Evolutionary conservation across 2,888 invertebrate genomes (phyloP).

Genomic region (Apeira syringaria): DNA sequence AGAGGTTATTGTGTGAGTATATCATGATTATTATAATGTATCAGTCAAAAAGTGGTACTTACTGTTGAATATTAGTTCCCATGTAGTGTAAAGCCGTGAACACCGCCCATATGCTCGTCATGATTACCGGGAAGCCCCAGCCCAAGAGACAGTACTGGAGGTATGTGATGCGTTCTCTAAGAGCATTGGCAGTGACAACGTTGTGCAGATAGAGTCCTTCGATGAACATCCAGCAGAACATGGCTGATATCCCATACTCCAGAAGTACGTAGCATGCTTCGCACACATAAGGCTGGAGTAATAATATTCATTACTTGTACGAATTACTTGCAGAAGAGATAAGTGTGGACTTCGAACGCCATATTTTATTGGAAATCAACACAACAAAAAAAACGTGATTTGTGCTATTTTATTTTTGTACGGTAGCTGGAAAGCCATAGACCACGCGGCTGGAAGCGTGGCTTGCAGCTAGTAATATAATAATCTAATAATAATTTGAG

Average conservation of each 20-base stretch:
- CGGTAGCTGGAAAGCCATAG: too few relatives aligned
- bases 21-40: too few relatives aligned
- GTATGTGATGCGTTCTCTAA: slow-evolving; percentile 84
- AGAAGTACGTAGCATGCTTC: slow-evolving; percentile 90
- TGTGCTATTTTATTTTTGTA: too few relatives aligned
- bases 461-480: too few relatives aligned
- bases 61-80: slow-evolving; percentile 4
- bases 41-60: slow-evolving; percentile 3
- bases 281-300: slow-evolving; percentile 92
- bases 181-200: slow-evolving; percentile 89
- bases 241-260: slow-evolving; percentile 94
- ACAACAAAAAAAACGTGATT: too few relatives aligned
- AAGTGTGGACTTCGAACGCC: too few relatives aligned
- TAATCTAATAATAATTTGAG: too few relatives aligned
- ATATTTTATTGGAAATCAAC: too few relatives aligned
- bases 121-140: slow-evolving; percentile 88
- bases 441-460: too few relatives aligned
- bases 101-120: slow-evolving; percentile 88
- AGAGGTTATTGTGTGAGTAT: too few relatives aligned
- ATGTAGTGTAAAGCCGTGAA: slow-evolving; percentile 76
- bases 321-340: too few relatives aligned
- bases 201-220: slow-evolving; percentile 96
- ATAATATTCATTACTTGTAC: too few relatives aligned
- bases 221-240: slow-evolving; percentile 99
- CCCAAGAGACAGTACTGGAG: slow-evolving; percentile 86